Evolutionary conservation across 2,888 invertebrate species (phyloP), one percentile per base, ranked within the genome.

Genomic region (Xylocampa areola): DNA sequence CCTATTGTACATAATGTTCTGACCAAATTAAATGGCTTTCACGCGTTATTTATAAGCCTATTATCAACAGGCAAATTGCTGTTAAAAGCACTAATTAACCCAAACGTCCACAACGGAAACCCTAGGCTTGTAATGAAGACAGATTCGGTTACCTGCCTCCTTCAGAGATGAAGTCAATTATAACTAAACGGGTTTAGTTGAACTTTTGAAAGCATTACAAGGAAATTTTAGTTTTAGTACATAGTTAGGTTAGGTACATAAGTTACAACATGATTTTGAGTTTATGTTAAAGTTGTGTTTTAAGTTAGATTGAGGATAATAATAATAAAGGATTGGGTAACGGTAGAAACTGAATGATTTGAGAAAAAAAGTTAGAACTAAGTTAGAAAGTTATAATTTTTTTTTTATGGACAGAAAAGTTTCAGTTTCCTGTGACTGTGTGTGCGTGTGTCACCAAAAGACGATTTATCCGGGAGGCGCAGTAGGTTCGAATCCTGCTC

Each of bases 41-140:
- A 39, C 19, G 21, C 11, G 44, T 59, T 62, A 55, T 66, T 63
- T 55, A 61, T 53, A 23, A 21, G 43, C 8, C 37, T 30, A 57
- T 71, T 68, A 72, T 59, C 59, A 64, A 68, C 52, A 47, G 41
- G 32, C 47, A 58, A 65, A 72, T 58, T 74, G 64, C 53, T 43
- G 65, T 23, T 69, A 76, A 80, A 71, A 74, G 73, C 59, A 68
- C 68, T 86, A 83, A 88, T 87, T 85, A 85, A 70, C 66, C 43
- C 53, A 64, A 78, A 79, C 77, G 78, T 77, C 76, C 76, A 73
- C 60, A 60, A 74, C 67, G 76, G 76, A 79, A 77, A 77, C 80
- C 70, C 81, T 76, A 69, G 75, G 68, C 41, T 83, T 80, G 80
- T 86, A 88, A 88, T 88, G 86, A 86, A 87, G 79, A 85, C 78